These are phyloP conservation scores for Hipposideros armiger DNA, from an alignment of 2,113 vertebrate genomes.

Conservation along the genomic window DNA sequence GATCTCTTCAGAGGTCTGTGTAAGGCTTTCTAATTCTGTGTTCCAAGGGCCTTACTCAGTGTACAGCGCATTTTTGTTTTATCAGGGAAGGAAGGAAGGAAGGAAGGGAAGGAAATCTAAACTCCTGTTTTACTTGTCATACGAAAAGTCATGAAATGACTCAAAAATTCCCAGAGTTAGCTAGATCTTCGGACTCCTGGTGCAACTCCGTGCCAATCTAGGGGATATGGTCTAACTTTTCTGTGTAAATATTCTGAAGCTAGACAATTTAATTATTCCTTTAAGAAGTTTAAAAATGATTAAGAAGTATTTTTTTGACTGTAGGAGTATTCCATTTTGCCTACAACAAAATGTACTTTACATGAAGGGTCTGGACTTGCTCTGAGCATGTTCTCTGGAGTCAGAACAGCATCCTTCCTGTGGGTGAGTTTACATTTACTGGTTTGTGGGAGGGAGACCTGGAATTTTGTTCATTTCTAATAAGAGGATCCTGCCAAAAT, in stretches of 20 bases:
- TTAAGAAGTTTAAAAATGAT: neutral
- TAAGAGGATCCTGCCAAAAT: conserved; percentile 78
- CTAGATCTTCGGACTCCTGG: neutral
- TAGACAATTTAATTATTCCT: neutral
- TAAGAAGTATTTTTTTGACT: conserved; percentile 58
- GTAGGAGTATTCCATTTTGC: conserved; percentile 78
- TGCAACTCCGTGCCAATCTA: neutral
- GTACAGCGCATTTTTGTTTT: neutral
- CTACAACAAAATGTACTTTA: conserved; percentile 40
- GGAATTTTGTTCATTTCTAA: conserved; percentile 84
- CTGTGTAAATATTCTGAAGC: neutral
- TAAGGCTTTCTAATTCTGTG: neutral
- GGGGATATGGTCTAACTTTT: neutral
- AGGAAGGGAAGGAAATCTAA: neutral
- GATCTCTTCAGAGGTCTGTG: neutral
- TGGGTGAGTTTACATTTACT: conserved; percentile 82
- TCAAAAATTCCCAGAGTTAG: neutral
- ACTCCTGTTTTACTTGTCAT: neutral
- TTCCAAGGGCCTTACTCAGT: neutral
- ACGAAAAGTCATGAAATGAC: neutral
- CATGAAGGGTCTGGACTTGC: conserved; percentile 67
- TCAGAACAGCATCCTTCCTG: conserved; percentile 73
- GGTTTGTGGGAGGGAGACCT: conserved; percentile 83
- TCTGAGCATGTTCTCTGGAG: conserved; percentile 74
- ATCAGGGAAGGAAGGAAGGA: neutral